phyloP scores from a whole-genome alignment of 2,888 invertebrate species.

The Matsumyia berberina region DNA sequence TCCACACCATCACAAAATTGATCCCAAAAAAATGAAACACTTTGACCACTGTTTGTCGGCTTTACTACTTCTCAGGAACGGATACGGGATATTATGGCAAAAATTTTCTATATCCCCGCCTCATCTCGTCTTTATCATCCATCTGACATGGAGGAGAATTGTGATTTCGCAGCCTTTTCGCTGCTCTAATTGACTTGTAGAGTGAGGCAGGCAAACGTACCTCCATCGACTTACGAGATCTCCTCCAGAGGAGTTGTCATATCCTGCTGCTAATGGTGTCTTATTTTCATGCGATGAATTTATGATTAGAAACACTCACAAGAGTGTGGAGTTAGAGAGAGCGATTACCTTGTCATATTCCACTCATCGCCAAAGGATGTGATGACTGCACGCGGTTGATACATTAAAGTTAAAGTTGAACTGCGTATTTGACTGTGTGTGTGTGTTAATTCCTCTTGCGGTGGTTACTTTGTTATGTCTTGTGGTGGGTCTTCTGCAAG shows the following conservation, averaged over 20 bases:
- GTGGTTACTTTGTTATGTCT: constrained; percentile 17
- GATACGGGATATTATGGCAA: constrained; percentile 35
- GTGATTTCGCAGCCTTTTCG: constrained; percentile 16
- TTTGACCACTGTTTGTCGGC: background rate
- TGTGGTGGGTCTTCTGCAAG: background rate
- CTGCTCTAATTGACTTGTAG: constrained; percentile 39
- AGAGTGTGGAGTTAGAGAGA: constrained; percentile 1
- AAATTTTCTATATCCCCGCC: background rate
- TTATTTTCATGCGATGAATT: constrained; percentile 60
- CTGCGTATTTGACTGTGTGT: background rate
- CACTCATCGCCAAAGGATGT: background rate
- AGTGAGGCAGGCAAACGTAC: constrained; percentile 1
- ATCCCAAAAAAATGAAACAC: too few relatives aligned
- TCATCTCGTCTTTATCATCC: constrained; percentile 13
- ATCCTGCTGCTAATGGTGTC: constrained; percentile 45
- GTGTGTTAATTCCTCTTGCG: constrained; percentile 16
- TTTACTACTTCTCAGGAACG: constrained; percentile 7
- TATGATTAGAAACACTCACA: constrained; percentile 44
- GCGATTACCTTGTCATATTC: constrained; percentile 16
- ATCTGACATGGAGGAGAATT: background rate
- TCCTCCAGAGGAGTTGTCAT: constrained; percentile 25
- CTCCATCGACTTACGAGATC: constrained; percentile 16
- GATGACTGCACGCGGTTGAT: background rate
- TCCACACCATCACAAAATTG: too few relatives aligned
- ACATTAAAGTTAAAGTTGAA: constrained; percentile 2